Base-by-base conservation (phyloP, 2,797 vertebrate species). In the Ambastaia sidthimunki region DNA sequence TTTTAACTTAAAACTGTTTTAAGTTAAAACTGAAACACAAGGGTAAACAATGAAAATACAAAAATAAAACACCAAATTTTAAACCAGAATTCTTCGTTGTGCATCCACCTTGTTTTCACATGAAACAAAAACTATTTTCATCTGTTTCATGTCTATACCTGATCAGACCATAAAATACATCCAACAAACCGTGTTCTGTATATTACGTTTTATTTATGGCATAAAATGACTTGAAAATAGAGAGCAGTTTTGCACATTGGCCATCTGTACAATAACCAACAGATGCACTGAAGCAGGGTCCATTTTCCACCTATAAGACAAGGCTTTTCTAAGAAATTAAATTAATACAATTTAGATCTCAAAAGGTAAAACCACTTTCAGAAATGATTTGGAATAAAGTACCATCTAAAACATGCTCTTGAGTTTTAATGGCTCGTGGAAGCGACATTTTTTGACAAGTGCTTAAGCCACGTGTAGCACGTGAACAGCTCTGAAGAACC, bases 311-410 rank as follows among this genome's bases (percentile, higher is more conserved):
- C 60, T 52, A n/a, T n/a, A 76, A 63, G 57, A 21, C 44, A 41
- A 80, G 7, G 41, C 19, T 52, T 60, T 77, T 83, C 67, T 19
- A 60, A 67, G 23, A 80, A 76, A 71, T 62, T 16, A n/a, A 82
- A 78, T 76, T 4, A 79, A 83, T 41, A 25, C 62, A 78, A 69
- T 25, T 7, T 54, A 25, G 18, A 70, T 80, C 21, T 78, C 34
- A 41, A 80, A 70, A 50, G 52, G 19, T 19, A 25, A 71, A 66
- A 74, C 15, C 1, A 66, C 41, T 52, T 65, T 48, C 57, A 47
- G 62, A 67, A 78, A 80, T 67, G 11, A 44, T 66, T 31, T 62
- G 6, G 57, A 72, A 18, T 23, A 68, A 70, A 77, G 54, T 48
- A 34, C 37, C 25, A 16, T 34, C 18, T 70, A 50, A 60, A 48